Evolutionary conservation across 2,888 invertebrate species (phyloP), one percentile per base, ranked within the genome.

Genomic region (Limnephilus auricula): DNA sequence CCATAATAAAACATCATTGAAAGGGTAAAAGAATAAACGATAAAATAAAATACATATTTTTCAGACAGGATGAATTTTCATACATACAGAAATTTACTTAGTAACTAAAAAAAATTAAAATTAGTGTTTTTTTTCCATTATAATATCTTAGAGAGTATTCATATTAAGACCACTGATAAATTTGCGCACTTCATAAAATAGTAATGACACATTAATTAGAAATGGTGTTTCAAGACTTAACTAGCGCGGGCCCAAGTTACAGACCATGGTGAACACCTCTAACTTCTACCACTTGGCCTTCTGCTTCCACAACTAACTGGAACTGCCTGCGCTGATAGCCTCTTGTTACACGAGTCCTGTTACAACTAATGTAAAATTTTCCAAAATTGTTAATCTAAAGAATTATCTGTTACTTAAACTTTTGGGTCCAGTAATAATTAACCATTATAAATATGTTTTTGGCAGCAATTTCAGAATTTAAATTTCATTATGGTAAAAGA

Each of bases 31-130:
- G 90, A 90, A 90, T 91, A 91, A 92, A 91, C 82, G 86, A 91
- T 91, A 91, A 89, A 90, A 92, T 92, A 92, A 91, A 91, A 92
- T 92, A 92, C 84, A 91, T 90, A 90, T 89, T 89, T 89, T 92
- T 90, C 90, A 90, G 91, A 92, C 79, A 82, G 83, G 34, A 79
- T 85, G 88, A 88, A 92, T 90, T 92, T 92, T 92, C 90, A 92
- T 93, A 93, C 93, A 93, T 93, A 93, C 93, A 93, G 91, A 93
- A 93, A 92, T 93, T 93, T 93, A 80, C 93, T 93, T 93, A 93
- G 79, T 37, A 92, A 93, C 93, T 93, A 93, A 93, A 93, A 92
- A 65, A 93, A 92, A 92, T 89, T 92, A 92, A 92, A 92, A 90
- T 91, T 93, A 92, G 83, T 89, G 90, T 91, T 90, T 92, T 65